A percentile compares a stretch with the other conserved stretches of the same genome.
phyloP scores from a whole-genome alignment of 2,888 invertebrate genomes.

The Dasysyrphus albostriatus region DNA sequence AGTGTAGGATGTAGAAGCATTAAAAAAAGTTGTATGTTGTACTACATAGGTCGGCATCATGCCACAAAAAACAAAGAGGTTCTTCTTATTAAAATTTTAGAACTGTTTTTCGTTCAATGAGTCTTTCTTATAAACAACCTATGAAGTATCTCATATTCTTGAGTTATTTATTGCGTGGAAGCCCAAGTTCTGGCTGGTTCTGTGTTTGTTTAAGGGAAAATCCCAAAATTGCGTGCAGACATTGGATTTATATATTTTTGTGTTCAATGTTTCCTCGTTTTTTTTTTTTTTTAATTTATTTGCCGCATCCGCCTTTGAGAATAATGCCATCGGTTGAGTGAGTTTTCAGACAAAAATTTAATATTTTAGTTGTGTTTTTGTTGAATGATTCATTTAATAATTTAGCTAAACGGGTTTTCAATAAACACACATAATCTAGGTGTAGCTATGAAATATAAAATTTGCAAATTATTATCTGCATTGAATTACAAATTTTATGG shows the following conservation, averaged over 20 bases:
- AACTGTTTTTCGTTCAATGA: constrained; percentile 11
- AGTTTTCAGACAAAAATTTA: constrained; percentile 46
- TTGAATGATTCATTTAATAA: constrained; percentile 19
- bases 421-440: no score
- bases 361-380: constrained; percentile 30
- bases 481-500: constrained; percentile 2
- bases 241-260: background rate
- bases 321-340: constrained; percentile 23
- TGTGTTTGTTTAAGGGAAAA: constrained; percentile 35
- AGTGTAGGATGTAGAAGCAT: background rate
- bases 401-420: background rate
- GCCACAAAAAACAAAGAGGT: background rate
- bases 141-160: constrained; percentile 23
- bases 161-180: constrained; percentile 56
- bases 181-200: background rate
- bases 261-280: background rate
- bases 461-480: background rate
- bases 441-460: background rate
- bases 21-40: background rate
- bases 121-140: background rate
- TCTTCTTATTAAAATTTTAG: constrained; percentile 47
- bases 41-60: background rate
- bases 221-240: constrained; percentile 56
- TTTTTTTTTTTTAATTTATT: no score
- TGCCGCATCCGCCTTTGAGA: constrained; percentile 51